Conservation (phyloP, 2,113 vertebrate species). For the Prolemur simus region DNA sequence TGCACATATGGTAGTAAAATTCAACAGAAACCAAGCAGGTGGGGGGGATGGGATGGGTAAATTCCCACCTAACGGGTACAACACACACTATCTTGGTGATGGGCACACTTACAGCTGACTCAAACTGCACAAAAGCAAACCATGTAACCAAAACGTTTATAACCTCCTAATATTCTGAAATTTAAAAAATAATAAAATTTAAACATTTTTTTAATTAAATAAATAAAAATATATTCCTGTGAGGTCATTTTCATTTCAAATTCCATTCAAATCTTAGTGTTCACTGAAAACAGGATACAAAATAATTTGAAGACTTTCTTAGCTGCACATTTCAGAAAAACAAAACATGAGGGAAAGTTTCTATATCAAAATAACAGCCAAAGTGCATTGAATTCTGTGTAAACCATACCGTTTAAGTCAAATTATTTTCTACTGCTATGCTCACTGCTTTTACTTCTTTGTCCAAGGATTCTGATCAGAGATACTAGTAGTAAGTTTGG, state of each 20-base stretch:
- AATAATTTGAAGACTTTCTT: constrained; percentile 14
- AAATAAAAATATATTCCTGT: neutral
- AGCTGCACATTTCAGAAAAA: neutral
- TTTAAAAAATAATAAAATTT: no score
- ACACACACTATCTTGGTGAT: no score
- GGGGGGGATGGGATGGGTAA: no score
- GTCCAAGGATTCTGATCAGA: neutral
- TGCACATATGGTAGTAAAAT: no score
- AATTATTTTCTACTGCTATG: neutral
- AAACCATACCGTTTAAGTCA: neutral
- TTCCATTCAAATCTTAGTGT: neutral
- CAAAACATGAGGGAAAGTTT: neutral
- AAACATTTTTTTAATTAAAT: no score
- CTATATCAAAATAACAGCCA: neutral
- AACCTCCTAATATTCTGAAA: no score
- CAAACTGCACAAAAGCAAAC: no score
- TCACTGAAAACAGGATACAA: neutral
- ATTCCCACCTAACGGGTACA: no score
- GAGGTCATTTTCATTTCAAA: constrained; percentile 8
- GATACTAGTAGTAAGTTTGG: neutral
- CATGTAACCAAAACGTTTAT: no score
- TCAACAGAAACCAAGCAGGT: no score
- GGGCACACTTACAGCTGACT: no score
- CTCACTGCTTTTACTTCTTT: neutral
- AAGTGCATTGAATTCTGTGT: neutral